Base-by-base conservation (phyloP, 2,113 vertebrate genomes). In the Cairina moschata region DNA sequence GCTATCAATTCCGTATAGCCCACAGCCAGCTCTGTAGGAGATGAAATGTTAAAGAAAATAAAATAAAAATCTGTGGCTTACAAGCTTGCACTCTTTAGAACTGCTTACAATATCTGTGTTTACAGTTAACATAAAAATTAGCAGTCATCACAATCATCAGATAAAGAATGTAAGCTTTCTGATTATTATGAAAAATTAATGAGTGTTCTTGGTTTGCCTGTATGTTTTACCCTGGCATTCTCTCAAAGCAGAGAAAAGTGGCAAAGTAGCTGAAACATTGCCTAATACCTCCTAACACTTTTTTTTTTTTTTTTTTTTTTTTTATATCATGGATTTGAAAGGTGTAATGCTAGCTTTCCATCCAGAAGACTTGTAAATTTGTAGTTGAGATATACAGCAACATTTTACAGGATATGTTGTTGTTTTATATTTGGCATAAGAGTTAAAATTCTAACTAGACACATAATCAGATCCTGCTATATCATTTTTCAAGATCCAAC, bases 1-100 rank as follows among this genome's bases (percentile, higher is more conserved):
- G 95, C 99, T 99, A 97, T 99, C 99, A 95, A 99, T 99, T 92
- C 99, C 99, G 55, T 99, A 99, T 89, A 99, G 98, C 75, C 99
- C 99, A 91, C 98, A 98, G 75, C 98, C 98, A 96, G 98, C 97
- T 92, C 99, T 99, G 95, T 0, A 54, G 36, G 58, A 56, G 21
- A 55, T 20, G 22, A 86, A 94, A 80, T 91, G n/a, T 21, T 81
- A 86, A 48, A 54, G 58, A 96, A 92, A 91, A 97, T 90, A 96
- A 92, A 91, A 97, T 90, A 97, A 69, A 91, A 40, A 17, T 20
- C 42, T 21, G 5, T 4, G 21, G 28, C 44, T 90, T 59, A 85
- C 7, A 46, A 78, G 48, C 32, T 14, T 48, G 29, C 17, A 75
- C 9, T 32, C 38, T 60, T 63, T 60, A 78, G 42, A 67, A 54